phyloP scores from a whole-genome alignment of 2,888 invertebrate species.

The Chromoteleia sp. region DNA sequence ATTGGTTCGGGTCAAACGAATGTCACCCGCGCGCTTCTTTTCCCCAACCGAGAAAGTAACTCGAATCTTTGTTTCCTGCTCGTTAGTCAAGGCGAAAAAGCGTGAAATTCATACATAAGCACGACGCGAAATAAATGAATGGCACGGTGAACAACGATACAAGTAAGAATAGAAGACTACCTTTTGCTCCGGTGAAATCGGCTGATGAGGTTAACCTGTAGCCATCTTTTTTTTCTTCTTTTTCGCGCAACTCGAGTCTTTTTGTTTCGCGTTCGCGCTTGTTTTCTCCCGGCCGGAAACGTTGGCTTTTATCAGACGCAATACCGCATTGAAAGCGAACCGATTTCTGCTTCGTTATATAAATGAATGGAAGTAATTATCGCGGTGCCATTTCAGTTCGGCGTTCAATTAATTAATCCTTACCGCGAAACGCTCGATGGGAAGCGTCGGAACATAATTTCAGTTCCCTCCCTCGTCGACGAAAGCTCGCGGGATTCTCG shows the following conservation, averaged over 20 bases:
- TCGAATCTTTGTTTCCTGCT: slow-evolving; percentile 51
- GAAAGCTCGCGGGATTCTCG: too few relatives aligned
- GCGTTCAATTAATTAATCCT: slow-evolving; percentile 23
- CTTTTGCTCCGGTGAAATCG: slow-evolving; percentile 58
- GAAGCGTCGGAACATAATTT: neutral
- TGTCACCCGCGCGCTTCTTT: slow-evolving; percentile 21
- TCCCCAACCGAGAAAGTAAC: slow-evolving; percentile 41
- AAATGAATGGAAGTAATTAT: slow-evolving; percentile 19
- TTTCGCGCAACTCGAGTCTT: neutral
- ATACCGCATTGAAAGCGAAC: slow-evolving; percentile 41
- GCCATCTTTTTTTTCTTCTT: slow-evolving; percentile 18
- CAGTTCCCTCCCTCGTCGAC: too few relatives aligned
- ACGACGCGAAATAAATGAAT: slow-evolving; percentile 48
- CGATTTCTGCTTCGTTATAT: slow-evolving; percentile 37
- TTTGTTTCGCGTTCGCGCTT: slow-evolving; percentile 12
- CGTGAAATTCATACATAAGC: slow-evolving; percentile 59
- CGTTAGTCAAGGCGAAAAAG: slow-evolving; percentile 59
- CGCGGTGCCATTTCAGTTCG: too few relatives aligned
- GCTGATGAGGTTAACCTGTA: slow-evolving; percentile 56
- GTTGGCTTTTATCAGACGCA: slow-evolving; percentile 31
- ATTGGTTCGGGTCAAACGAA: neutral
- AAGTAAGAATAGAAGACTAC: slow-evolving; percentile 45
- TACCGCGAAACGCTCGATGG: neutral
- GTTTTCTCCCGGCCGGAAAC: slow-evolving; percentile 59
- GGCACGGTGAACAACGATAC: slow-evolving; percentile 31